These are phyloP conservation scores for Acronicta leporina DNA, from an alignment of 2,888 invertebrate genomes.

Conservation along the genomic window DNA sequence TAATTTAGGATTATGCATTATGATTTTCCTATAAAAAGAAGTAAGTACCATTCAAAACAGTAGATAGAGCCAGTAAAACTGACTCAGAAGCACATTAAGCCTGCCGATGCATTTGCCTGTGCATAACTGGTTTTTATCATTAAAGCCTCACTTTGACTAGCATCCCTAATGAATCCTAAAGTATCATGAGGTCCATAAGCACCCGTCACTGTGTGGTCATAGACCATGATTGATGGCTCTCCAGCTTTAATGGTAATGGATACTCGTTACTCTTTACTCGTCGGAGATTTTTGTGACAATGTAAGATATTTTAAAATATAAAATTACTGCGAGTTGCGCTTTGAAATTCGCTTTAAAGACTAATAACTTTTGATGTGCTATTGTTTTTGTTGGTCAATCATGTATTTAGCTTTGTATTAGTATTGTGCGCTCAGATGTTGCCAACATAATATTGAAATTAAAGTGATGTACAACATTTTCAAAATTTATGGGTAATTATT, in stretches of 20 bases:
- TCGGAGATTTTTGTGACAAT: constrained; percentile 42
- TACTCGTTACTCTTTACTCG: constrained; percentile 41
- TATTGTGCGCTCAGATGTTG: background rate
- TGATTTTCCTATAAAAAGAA: too few species aligned
- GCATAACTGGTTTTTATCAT: constrained; percentile 15
- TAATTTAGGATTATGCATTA: too few species aligned
- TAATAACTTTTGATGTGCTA: constrained; percentile 17
- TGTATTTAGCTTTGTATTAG: constrained; percentile 4
- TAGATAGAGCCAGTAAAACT: constrained; percentile 8
- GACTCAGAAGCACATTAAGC: constrained; percentile 4
- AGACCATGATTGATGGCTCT: constrained; percentile 55
- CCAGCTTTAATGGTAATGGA: constrained; percentile 58
- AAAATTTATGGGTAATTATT: background rate
- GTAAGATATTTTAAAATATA: constrained; percentile 28
- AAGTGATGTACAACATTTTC: background rate
- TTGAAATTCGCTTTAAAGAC: constrained; percentile 19
- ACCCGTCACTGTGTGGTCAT: constrained; percentile 48
- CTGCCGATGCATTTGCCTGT: constrained; percentile 7
- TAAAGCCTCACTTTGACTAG: constrained; percentile 25
- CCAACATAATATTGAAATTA: background rate
- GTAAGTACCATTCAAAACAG: background rate
- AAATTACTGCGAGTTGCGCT: constrained; percentile 18
- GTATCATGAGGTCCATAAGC: constrained; percentile 36
- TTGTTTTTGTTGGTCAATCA: constrained; percentile 31
- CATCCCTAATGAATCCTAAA: constrained; percentile 56